Evolutionary conservation across 2,888 invertebrate species (phyloP), one percentile per base, ranked within the genome.

Genomic region (Oeneis ivallda): DNA sequence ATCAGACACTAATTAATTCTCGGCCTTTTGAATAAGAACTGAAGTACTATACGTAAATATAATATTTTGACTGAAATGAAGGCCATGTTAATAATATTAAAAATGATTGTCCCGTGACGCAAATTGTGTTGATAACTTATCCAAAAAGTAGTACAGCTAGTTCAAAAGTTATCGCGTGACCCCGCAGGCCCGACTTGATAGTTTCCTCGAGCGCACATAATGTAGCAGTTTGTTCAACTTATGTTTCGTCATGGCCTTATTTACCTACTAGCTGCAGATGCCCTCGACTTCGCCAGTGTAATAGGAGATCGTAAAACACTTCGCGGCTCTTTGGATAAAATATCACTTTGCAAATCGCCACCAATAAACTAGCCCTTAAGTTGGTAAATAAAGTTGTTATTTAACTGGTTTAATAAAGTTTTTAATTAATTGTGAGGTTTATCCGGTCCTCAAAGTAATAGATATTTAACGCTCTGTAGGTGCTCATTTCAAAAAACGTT

Each of bases 191-290:
- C 32, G n/a, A 10, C 66, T 67, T 71, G 87, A 87, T 87, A 87
- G 76, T 74, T 77, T 78, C 79, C 77, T 80, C 77, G 71, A 77
- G 78, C 72, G 74, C 74, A 77, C 72, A 77, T 79, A 83, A 81
- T 81, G 80, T 76, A 78, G 76, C 81, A 89, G 87, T 88, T 89
- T 89, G 84, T 88, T 88, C 86, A 86, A 87, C 89, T 85, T 88
- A 76, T 74, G 79, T 80, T 82, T 82, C 81, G 81, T 83, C 82
- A 79, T 79, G 72, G 76, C 77, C 81, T 81, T 86, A 85, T 87
- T 85, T 87, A 85, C 82, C 82, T 76, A 80, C 79, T 75, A 79
- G 78, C n/a, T n/a, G n/a, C 43, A 32, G 43, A 58, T 49, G 47
- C 47, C 47, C 59, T 59, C 59, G 59, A 47, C 45, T 59, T 13